Base-by-base conservation (phyloP, 2,888 invertebrate genomes). In the Rutpela maculata region DNA sequence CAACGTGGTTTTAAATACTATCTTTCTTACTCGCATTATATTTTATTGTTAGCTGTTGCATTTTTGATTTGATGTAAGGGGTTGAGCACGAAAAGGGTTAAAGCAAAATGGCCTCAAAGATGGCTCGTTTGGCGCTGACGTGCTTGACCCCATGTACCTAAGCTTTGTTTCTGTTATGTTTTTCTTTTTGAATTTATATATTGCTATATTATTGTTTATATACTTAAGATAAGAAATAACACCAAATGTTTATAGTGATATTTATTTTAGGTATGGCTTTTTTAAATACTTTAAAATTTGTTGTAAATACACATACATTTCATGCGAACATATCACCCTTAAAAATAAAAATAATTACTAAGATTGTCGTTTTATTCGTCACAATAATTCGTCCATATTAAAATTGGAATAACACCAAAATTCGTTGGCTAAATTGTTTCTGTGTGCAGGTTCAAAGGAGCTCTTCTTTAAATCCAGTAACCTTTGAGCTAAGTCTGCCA, bases 381-480 rank as follows among this genome's bases (percentile, higher is more conserved):
- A 65, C 19, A 65, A 81, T 74, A 81, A 83, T 69, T 84, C 69
- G 87, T 95, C 94, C 79, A 95, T 91, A 88, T 95, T 91, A 90
- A 96, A 98, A 91, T 98, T 98, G 62, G 97, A 93, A 90, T 93
- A 99, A 90, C 98, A 97, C 66, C 93, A 93, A 91, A 99, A 99
- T 89, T 97, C 96, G 91, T 99, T 99, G 0, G 95, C 97, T 86
- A 99, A 92, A 90, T 98, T 97, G 84, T 96, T 97, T 84, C 93
- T 93, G 89, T 99, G 99, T 73, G 91, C 92, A 0, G 98, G 98
- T 83, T 92, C 90, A 88, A 97, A 98, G 9, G 88, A 85, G 80
- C 94, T 95, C 85, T 93, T 92, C 59, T 92, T 92, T 12, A 97
- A 89, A 57, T 91, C 89, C 17, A 98, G 89, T 26, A 95, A 88